These are phyloP conservation scores for Pocota personata DNA, from an alignment of 2,888 invertebrate species.

Conservation along the genomic window DNA sequence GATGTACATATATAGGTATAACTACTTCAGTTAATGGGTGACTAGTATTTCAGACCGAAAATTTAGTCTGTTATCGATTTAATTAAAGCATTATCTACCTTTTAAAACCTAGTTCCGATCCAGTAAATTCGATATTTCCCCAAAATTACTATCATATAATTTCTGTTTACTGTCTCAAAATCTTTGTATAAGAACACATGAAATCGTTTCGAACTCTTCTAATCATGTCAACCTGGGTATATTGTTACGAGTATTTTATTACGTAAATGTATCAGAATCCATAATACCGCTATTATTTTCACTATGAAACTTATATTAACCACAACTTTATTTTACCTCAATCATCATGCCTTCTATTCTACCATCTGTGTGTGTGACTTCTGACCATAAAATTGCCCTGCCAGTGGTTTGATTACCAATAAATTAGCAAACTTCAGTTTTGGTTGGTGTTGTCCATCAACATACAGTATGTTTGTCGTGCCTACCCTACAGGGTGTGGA, in stretches of 20 bases:
- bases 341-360: constrained; percentile 1
- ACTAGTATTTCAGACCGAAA: too few relatives aligned
- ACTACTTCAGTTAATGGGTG: too few relatives aligned
- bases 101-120: not conserved
- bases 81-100: not conserved
- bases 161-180: not conserved
- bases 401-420: constrained; percentile 59
- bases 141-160: not conserved
- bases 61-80: not conserved
- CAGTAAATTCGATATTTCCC: not conserved
- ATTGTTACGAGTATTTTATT: not conserved
- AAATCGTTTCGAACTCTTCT: not conserved
- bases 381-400: constrained; percentile 45
- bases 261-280: not conserved
- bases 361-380: constrained; percentile 44
- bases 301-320: not conserved
- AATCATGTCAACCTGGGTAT: not conserved
- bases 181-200: not conserved
- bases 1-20: too few relatives aligned
- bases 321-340: constrained; percentile 20
- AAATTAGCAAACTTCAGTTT: constrained; percentile 49
- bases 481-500: constrained; percentile 45
- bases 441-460: constrained; percentile 43
- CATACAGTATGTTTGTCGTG: too few relatives aligned
- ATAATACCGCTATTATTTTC: not conserved